Evolutionary conservation across 2,113 vertebrate genomes (phyloP).

Genomic region (Xyrauchen texanus): DNA sequence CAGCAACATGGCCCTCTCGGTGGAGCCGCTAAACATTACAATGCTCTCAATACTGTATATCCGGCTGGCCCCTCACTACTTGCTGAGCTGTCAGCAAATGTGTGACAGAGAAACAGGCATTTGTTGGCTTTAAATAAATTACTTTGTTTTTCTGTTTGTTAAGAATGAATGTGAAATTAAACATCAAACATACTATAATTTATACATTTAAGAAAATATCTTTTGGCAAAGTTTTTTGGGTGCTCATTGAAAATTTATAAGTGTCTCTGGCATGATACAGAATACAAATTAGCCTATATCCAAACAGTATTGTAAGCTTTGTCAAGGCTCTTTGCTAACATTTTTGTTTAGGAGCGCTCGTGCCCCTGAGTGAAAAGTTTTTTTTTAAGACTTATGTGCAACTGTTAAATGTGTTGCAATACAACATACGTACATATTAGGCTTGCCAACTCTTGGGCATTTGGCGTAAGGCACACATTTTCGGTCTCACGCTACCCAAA

Average conservation of each 20-base stretch:
- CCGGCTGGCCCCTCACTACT: neutral
- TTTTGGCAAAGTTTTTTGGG: constrained; percentile 26
- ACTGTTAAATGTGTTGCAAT: too few species aligned
- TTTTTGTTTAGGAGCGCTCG: too few species aligned
- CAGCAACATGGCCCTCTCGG: constrained; percentile 31
- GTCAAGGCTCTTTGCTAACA: neutral
- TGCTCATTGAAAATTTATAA: constrained; percentile 39
- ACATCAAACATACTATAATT: constrained; percentile 1
- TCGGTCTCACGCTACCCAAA: too few species aligned
- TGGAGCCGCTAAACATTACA: neutral
- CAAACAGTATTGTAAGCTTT: constrained; percentile 10
- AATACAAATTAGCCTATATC: constrained; percentile 32
- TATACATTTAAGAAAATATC: constrained; percentile 9
- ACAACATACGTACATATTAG: too few species aligned
- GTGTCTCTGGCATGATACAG: neutral
- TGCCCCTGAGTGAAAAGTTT: too few species aligned
- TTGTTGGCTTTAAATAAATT: neutral
- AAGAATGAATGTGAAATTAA: constrained; percentile 27
- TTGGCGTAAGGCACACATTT: too few species aligned
- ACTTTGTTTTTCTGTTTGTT: constrained; percentile 6
- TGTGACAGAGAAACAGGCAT: too few species aligned
- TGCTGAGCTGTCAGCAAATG: neutral
- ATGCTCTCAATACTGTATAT: neutral
- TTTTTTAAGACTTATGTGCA: too few species aligned
- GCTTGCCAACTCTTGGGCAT: too few species aligned